These are phyloP conservation scores for Leucoraja ocellata DNA, from an alignment of 2,797 vertebrate species.

Conservation along the genomic window DNA sequence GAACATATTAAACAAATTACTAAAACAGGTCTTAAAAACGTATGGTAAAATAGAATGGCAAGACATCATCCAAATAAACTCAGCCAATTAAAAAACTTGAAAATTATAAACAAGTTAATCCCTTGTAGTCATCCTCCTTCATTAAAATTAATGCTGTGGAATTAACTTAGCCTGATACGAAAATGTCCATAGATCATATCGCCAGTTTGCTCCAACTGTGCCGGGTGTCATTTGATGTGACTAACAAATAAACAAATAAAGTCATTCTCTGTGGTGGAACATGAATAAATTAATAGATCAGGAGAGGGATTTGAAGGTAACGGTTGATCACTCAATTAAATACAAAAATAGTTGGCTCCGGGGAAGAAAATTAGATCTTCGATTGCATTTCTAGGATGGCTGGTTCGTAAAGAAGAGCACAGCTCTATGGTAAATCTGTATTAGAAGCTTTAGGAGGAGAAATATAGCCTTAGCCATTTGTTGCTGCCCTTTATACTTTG, in stretches of 20 bases:
- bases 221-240: not conserved
- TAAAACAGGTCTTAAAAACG: too few species aligned
- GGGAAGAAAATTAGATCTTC: not conserved
- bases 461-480: too few species aligned
- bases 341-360: not conserved
- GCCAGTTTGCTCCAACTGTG: not conserved
- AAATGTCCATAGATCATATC: not conserved
- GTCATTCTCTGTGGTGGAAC: not conserved
- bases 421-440: not conserved
- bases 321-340: not conserved
- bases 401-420: not conserved
- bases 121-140: too few species aligned
- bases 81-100: too few species aligned
- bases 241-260: too few species aligned
- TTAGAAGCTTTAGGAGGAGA: too few species aligned
- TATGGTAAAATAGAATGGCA: too few species aligned
- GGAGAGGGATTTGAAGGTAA: not conserved
- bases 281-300: not conserved
- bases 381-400: not conserved
- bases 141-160: too few species aligned
- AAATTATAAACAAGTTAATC: too few species aligned
- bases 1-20: too few species aligned
- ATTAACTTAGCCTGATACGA: not conserved
- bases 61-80: too few species aligned
- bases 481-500: too few species aligned